Evolutionary conservation across 2,888 invertebrate species (phyloP).

Genomic region (Ectropis crepuscularia): DNA sequence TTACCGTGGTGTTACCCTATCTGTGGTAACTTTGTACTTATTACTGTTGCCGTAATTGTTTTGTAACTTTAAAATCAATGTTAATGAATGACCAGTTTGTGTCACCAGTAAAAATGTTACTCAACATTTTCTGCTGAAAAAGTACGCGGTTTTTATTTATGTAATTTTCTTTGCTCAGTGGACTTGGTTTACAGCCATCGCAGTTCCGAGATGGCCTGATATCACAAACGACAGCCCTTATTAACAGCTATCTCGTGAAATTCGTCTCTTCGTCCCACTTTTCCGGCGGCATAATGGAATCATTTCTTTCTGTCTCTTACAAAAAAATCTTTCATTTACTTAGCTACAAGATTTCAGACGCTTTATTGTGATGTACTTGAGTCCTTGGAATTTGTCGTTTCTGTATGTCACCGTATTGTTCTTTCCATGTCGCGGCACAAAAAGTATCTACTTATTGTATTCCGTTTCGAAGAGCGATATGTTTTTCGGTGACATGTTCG

Average conservation of each 20-base stretch:
- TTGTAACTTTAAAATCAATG: too few species aligned
- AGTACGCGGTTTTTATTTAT: conserved; percentile 8
- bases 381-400: not conserved
- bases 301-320: conserved; percentile 29
- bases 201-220: conserved; percentile 28
- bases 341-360: conserved; percentile 20
- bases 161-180: conserved; percentile 5
- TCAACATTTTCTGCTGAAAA: conserved; percentile 6
- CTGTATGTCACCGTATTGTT: too few species aligned
- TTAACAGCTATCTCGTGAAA: conserved; percentile 32
- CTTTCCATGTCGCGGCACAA: too few species aligned
- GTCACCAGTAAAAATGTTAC: conserved; percentile 1
- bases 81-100: not conserved
- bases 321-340: conserved; percentile 31
- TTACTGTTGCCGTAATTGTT: too few species aligned
- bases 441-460: too few species aligned
- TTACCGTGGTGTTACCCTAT: too few species aligned
- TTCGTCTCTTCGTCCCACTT: conserved; percentile 31
- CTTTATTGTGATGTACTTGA: conserved; percentile 21
- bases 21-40: too few species aligned
- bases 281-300: conserved; percentile 28
- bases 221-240: conserved; percentile 29
- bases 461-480: too few species aligned
- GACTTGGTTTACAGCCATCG: conserved; percentile 26
- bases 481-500: too few species aligned